phyloP scores from a whole-genome alignment of 1,140 invertebrate genomes.

The Hylyphantes graminicola region DNA sequence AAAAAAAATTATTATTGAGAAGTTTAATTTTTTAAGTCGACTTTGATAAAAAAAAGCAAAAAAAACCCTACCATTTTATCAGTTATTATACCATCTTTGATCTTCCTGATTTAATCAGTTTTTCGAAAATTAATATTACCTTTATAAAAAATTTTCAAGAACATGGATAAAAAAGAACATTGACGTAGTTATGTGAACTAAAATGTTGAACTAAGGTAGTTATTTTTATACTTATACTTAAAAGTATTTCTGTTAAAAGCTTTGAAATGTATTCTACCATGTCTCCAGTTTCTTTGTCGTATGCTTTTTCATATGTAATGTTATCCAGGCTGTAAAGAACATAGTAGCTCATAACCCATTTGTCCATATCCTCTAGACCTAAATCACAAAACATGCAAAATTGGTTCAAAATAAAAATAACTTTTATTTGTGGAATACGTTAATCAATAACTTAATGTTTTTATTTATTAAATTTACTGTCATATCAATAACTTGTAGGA shows the following conservation, averaged over 20 bases:
- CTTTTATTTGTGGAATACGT: too few species aligned
- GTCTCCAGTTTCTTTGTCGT: not conserved
- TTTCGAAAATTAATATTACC: too few species aligned
- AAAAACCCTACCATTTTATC: too few species aligned
- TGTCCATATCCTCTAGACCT: slow-evolving; percentile 63
- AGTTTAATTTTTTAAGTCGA: not conserved
- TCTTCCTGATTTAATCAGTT: too few species aligned
- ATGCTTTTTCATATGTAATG: slow-evolving; percentile 61
- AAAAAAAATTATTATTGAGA: not conserved
- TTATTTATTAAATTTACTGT: too few species aligned
- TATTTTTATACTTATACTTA: not conserved
- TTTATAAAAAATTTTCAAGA: not conserved
- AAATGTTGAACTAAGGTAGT: not conserved
- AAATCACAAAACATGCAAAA: slow-evolving; percentile 1
- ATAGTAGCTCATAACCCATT: slow-evolving; percentile 66
- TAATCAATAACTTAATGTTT: too few species aligned
- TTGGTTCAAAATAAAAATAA: not conserved
- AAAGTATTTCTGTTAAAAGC: not conserved
- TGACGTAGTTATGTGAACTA: not conserved
- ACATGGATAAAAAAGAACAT: not conserved
- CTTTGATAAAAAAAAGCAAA: not conserved
- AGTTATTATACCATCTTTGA: too few species aligned
- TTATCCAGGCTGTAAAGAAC: slow-evolving; percentile 66
- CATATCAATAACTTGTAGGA: too few species aligned
- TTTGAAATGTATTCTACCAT: not conserved